Percentiles rank a stretch among this genome's conserved stretches.
These are phyloP conservation scores for Desmodus rotundus DNA, from an alignment of 2,113 vertebrate genomes.

Conservation along the genomic window DNA sequence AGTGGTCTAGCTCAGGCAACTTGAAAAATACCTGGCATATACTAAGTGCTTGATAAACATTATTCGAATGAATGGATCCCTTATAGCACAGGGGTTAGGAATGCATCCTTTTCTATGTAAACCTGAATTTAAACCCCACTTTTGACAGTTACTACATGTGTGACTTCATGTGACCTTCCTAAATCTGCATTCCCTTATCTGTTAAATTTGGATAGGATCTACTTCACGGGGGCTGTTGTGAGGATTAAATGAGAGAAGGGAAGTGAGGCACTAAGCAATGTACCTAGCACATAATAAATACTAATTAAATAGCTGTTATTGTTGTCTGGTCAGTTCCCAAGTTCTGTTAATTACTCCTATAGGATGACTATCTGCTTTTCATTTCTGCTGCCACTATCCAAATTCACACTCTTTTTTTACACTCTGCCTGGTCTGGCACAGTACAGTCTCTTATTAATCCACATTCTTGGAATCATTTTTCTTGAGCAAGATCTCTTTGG, in stretches of 20 bases:
- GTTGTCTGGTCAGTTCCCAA: neutral
- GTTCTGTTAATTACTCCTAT: neutral
- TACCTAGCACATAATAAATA: neutral
- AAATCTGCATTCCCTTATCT: neutral
- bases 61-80: neutral
- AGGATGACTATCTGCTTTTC: constrained; percentile 8
- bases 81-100: neutral
- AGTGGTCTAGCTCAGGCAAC: neutral
- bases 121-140: constrained; percentile 37
- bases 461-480: neutral
- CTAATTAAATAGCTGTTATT: neutral
- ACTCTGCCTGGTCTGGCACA: neutral
- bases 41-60: neutral
- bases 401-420: neutral
- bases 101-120: neutral
- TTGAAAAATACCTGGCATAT: neutral
- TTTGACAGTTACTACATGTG: neutral
- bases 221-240: neutral
- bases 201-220: neutral
- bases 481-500: neutral
- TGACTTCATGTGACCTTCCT: neutral
- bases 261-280: neutral
- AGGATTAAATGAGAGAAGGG: neutral
- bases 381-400: neutral
- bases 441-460: neutral